phyloP scores from a whole-genome alignment of 1,140 invertebrate genomes.

The Acromyrmex echinatior region DNA sequence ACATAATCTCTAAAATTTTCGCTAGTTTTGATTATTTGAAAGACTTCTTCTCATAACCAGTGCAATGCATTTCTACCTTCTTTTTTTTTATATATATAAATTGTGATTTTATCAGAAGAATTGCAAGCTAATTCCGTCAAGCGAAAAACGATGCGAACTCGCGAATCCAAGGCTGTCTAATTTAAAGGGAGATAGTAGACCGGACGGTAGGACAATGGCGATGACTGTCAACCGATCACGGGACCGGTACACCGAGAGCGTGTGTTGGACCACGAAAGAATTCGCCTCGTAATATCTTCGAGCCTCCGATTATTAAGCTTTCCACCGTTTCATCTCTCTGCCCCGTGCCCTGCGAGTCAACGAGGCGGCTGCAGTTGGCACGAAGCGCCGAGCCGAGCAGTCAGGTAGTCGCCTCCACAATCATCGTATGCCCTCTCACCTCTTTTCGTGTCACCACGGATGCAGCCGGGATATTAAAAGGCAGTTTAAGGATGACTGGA shows the following conservation, averaged over 20 bases:
- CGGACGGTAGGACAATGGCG: slow-evolving; percentile 78
- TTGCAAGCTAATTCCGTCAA: background rate
- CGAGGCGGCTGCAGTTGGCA: slow-evolving; percentile 70
- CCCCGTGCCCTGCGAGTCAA: slow-evolving; percentile 60
- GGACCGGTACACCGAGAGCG: slow-evolving; percentile 57
- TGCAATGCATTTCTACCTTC: too few relatives aligned
- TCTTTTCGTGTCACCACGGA: slow-evolving; percentile 82
- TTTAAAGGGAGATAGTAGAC: slow-evolving; percentile 60
- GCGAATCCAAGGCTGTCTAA: too few relatives aligned
- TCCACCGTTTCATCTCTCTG: slow-evolving; percentile 63
- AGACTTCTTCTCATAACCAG: background rate
- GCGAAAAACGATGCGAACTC: background rate
- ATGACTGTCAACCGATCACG: slow-evolving; percentile 79
- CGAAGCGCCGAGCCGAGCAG: slow-evolving; percentile 69
- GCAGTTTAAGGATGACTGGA: slow-evolving; percentile 83
- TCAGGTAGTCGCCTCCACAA: slow-evolving; percentile 80
- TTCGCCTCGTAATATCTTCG: slow-evolving; percentile 84
- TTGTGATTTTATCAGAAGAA: background rate
- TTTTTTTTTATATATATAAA: background rate
- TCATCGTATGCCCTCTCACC: slow-evolving; percentile 75
- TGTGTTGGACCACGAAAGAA: slow-evolving; percentile 78
- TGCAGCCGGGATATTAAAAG: slow-evolving; percentile 81
- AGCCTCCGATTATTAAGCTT: slow-evolving; percentile 83
- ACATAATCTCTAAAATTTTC: too few relatives aligned
- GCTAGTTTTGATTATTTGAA: too few relatives aligned